Percentiles rank a stretch among this genome's conserved stretches.
Evolutionary conservation across 1,140 invertebrate species (phyloP).

Genomic region (Bombus confusus): DNA sequence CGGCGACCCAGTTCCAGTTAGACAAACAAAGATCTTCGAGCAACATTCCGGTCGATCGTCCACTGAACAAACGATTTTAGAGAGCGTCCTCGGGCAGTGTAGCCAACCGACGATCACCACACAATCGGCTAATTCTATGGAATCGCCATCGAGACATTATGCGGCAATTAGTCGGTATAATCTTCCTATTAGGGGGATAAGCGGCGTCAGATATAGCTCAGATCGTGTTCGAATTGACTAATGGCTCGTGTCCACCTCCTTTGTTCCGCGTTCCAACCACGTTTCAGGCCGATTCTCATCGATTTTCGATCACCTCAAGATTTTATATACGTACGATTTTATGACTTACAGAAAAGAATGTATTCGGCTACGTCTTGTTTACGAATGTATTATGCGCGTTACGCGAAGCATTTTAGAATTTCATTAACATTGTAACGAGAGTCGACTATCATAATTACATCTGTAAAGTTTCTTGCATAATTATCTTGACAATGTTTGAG

Average conservation of each 20-base stretch:
- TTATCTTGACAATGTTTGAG: too few relatives aligned
- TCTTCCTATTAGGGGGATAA: slow-evolving; percentile 62
- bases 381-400: too few relatives aligned
- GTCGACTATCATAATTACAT: too few relatives aligned
- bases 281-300: not conserved
- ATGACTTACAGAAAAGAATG: not conserved
- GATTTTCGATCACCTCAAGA: not conserved
- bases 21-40: not conserved
- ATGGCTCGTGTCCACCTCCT: slow-evolving; percentile 50
- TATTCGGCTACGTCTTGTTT: too few relatives aligned
- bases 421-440: too few relatives aligned
- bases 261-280: not conserved
- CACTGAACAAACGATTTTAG: not conserved
- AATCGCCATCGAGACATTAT: slow-evolving; percentile 57
- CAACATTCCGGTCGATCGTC: not conserved
- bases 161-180: slow-evolving; percentile 64
- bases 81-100: not conserved
- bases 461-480: too few relatives aligned
- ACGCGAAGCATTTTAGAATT: not conserved
- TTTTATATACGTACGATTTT: too few relatives aligned
- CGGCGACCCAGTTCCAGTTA: not conserved
- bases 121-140: slow-evolving; percentile 59
- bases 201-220: slow-evolving; percentile 9
- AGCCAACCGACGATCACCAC: slow-evolving; percentile 31
- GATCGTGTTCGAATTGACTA: slow-evolving; percentile 59